Evolutionary conservation across 2,888 invertebrate genomes (phyloP), one percentile per base, ranked within the genome.

Genomic region (Antheraea assamensis): DNA sequence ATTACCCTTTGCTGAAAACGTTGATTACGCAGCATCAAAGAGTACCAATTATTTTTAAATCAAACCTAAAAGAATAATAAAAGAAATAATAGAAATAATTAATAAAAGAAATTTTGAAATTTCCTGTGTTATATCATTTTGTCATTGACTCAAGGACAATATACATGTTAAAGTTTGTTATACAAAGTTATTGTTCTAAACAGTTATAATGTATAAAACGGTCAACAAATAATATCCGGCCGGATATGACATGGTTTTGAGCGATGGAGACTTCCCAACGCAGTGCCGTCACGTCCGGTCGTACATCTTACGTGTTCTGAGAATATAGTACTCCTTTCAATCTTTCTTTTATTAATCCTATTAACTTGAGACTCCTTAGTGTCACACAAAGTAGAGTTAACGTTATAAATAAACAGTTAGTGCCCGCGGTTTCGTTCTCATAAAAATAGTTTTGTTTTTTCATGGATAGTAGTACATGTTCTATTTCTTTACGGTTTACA

Each of bases 141-240:
- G 42, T 13, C 42, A 42, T 10, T 10, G 13, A 13, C 42, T 42
- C 1, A 42, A 42, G 13, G 42, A 42, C 0, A 13, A n/a, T n/a
- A n/a, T n/a, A n/a, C n/a, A n/a, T n/a, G n/a, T 13, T 13, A 42
- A 3, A 42, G 42, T 42, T 42, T 35, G 35, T 35, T 35, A 35
- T 35, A 35, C 5, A 42, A 42, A 42, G 13, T 52, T 52, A 5
- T 24, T 24, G 58, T 58, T 58, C 24, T 71, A 52, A 42, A 70
- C 13, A 42, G 13, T 42, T 42, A 42, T 70, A 47, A 55, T n/a
- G 64, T 70, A 30, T 76, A 78, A 77, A 80, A 78, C 80, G 86
- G 86, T 83, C 84, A 85, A 78, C 73, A 81, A 74, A 81, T 86
- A 87, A 88, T 87, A 85, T 87, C 87, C 87, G 87, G 80, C 72